Evolutionary conservation across 2,888 invertebrate genomes (phyloP).

Genomic region (Drosophila villosipedis): DNA sequence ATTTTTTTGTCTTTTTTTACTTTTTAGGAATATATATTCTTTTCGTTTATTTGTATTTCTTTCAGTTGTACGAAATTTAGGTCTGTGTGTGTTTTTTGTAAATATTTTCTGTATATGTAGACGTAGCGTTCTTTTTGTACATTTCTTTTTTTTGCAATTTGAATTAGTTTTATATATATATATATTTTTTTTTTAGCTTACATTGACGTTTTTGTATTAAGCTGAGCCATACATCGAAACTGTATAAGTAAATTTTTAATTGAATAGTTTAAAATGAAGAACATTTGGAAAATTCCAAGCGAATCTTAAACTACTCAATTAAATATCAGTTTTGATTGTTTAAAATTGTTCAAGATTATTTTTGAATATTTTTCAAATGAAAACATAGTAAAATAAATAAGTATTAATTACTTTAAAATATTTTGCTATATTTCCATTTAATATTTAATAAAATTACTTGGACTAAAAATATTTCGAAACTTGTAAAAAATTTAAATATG

Average conservation of each 20-base stretch:
- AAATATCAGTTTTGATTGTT: neutral
- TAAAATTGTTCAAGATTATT: neutral
- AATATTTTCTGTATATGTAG: slow-evolving; percentile 60
- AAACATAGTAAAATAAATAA: slow-evolving; percentile 26
- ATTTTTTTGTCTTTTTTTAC: slow-evolving; percentile 58
- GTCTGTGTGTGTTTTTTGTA: slow-evolving; percentile 50
- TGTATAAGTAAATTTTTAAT: slow-evolving; percentile 4
- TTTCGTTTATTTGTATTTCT: slow-evolving; percentile 58
- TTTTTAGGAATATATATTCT: slow-evolving; percentile 70
- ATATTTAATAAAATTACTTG: neutral
- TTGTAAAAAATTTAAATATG: neutral
- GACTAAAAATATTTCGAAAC: neutral
- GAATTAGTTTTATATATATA: neutral
- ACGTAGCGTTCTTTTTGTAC: slow-evolving; percentile 58
- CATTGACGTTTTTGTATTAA: slow-evolving; percentile 41
- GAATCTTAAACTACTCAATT: slow-evolving; percentile 29
- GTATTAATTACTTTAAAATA: neutral
- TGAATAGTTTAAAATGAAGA: slow-evolving; percentile 21
- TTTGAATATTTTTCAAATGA: neutral
- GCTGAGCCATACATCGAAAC: slow-evolving; percentile 41
- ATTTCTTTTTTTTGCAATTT: slow-evolving; percentile 36
- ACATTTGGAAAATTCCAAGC: neutral
- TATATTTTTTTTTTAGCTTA: slow-evolving; percentile 1
- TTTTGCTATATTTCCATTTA: slow-evolving; percentile 24
- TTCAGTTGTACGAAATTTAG: slow-evolving; percentile 75